Evolutionary conservation across 2,888 invertebrate genomes (phyloP).

Genomic region (Leptopilina syphax): DNA sequence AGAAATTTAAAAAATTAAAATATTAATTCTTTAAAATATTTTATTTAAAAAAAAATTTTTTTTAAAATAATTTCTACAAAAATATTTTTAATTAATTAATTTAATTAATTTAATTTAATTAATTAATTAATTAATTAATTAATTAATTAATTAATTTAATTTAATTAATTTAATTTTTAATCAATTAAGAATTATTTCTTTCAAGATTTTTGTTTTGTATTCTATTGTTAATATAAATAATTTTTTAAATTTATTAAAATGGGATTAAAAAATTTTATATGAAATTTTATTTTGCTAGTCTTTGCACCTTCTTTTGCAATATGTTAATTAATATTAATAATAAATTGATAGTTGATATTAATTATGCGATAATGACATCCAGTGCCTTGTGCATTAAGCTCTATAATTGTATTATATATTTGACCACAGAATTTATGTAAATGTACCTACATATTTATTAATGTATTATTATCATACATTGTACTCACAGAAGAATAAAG

Average conservation of each 20-base stretch:
- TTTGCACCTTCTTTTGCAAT: conserved; percentile 17
- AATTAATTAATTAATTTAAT: no score
- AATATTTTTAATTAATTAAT: not conserved
- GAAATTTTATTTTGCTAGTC: conserved; percentile 33
- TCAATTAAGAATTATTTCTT: no score
- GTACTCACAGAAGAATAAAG: conserved; percentile 29
- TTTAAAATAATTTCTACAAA: not conserved
- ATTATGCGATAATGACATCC: conserved; percentile 30
- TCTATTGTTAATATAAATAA: not conserved
- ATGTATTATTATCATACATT: conserved; percentile 31
- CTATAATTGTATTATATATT: conserved; percentile 19
- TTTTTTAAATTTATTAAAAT: not conserved
- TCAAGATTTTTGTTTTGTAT: no score
- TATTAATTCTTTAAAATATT: no score
- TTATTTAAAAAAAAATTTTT: not conserved
- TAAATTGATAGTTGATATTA: not conserved
- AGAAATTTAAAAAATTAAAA: not conserved
- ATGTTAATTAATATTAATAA: conserved; percentile 17
- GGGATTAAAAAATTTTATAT: not conserved
- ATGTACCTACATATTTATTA: conserved; percentile 34
- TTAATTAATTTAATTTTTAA: no score
- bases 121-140: no score
- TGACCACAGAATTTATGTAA: conserved; percentile 20
- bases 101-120: no score
- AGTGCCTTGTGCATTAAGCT: conserved; percentile 32